Conservation (phyloP, 1,140 invertebrate species). For the Aphis craccivora region DNA sequence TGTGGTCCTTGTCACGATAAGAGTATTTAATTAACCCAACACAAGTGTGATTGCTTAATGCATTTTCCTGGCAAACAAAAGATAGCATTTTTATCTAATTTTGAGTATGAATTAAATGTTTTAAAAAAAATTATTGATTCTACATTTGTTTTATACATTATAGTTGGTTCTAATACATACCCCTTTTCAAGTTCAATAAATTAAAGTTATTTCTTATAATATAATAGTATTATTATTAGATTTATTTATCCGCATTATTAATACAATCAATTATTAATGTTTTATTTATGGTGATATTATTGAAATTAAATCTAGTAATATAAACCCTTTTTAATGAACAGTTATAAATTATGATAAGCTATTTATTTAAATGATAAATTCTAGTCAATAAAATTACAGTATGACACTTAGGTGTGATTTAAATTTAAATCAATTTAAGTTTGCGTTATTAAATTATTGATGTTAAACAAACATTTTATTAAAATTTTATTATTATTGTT, state of each 20-base stretch:
- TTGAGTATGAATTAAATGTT: not conserved
- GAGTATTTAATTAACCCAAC: conserved; percentile 29
- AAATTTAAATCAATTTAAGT: not conserved
- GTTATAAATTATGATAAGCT: not conserved
- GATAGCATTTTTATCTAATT: conserved; percentile 37
- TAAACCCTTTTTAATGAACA: not conserved
- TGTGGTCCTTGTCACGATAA: not conserved
- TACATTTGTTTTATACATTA: not conserved
- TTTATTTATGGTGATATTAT: not conserved
- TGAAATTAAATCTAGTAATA: not conserved
- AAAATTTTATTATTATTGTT: not conserved
- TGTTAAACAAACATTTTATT: not conserved
- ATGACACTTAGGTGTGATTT: not conserved
- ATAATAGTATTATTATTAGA: not conserved
- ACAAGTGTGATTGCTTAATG: conserved; percentile 41
- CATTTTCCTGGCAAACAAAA: conserved; percentile 37
- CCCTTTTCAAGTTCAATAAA: not conserved
- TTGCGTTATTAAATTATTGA: not conserved
- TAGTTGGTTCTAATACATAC: not conserved
- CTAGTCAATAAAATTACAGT: not conserved
- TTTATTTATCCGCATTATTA: not conserved
- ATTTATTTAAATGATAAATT: not conserved
- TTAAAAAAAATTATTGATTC: not conserved
- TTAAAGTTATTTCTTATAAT: not conserved
- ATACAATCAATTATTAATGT: not conserved